A percentile compares a stretch with the other conserved stretches of the same genome.
These are phyloP conservation scores for Crossoptilon crossoptilon DNA, from an alignment of 2,797 vertebrate genomes.

Conservation along the genomic window DNA sequence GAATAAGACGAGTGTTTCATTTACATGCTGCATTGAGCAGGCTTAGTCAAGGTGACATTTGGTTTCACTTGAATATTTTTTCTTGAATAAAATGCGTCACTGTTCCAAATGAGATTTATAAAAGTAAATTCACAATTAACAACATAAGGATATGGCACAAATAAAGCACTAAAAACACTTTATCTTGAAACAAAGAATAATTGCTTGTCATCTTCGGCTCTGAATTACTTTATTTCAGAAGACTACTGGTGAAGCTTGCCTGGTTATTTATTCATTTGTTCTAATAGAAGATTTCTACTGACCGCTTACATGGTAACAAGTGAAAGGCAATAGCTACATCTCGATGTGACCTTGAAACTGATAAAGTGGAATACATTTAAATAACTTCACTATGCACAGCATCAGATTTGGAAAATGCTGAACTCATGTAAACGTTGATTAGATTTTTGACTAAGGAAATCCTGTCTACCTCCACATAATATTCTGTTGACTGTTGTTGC, in stretches of 20 bases:
- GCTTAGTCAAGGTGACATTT: constrained; percentile 54
- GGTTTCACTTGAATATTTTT: neutral
- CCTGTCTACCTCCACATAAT: neutral
- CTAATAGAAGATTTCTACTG: neutral
- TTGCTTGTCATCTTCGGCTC: neutral
- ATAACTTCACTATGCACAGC: constrained; percentile 34
- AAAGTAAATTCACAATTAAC: neutral
- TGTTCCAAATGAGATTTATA: neutral
- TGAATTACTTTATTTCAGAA: constrained; percentile 7
- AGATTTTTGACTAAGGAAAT: constrained; percentile 24
- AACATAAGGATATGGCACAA: neutral
- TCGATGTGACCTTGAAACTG: constrained; percentile 56
- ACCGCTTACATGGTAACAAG: neutral
- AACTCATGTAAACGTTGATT: constrained; percentile 6
- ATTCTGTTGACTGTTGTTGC: neutral
- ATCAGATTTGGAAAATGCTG: constrained; percentile 1
- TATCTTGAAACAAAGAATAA: neutral
- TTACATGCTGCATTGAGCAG: constrained; percentile 42
- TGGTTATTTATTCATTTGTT: neutral
- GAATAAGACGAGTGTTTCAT: constrained; percentile 43
- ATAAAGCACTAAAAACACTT: constrained; percentile 5
- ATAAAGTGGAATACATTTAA: constrained; percentile 52
- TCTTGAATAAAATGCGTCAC: neutral
- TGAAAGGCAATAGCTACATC: neutral
- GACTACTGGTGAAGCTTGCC: neutral